Conservation (phyloP, 2,113 vertebrate species). For the Platichthys stellatus region DNA sequence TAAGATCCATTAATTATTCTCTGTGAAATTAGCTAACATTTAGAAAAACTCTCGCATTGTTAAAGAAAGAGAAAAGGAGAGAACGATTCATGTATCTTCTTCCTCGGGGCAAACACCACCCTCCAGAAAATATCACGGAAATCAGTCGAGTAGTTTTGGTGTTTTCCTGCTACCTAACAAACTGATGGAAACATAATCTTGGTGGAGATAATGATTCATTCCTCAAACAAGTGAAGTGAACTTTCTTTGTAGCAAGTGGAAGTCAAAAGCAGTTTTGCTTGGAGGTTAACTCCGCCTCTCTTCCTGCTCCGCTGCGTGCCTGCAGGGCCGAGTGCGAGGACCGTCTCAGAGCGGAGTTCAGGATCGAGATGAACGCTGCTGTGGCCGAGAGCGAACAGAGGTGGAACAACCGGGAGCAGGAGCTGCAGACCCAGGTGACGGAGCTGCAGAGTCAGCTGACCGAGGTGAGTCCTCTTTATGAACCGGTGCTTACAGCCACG, state of each 20-base stretch:
- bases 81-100: too few relatives aligned
- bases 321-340: conserved; percentile 82
- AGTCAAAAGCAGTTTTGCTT: conserved; percentile 19
- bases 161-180: too few relatives aligned
- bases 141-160: too few relatives aligned
- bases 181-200: too few relatives aligned
- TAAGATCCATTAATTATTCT: too few relatives aligned
- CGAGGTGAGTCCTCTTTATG: conserved; percentile 63
- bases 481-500: not conserved
- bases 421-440: conserved; percentile 80
- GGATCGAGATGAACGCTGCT: conserved; percentile 81
- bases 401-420: conserved; percentile 81
- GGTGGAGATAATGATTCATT: too few relatives aligned
- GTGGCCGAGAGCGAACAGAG: conserved; percentile 78
- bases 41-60: too few relatives aligned
- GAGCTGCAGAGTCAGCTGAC: conserved; percentile 69
- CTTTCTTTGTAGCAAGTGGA: not conserved
- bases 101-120: too few relatives aligned
- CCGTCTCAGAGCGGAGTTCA: conserved; percentile 75
- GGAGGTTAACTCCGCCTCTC: conserved; percentile 34
- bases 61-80: too few relatives aligned
- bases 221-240: too few relatives aligned
- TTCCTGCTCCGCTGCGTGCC: conserved; percentile 26
- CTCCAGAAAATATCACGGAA: too few relatives aligned
- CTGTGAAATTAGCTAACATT: too few relatives aligned